These are phyloP conservation scores for Shinisaurus crocodilurus DNA, from an alignment of 2,113 vertebrate species.

Conservation along the genomic window DNA sequence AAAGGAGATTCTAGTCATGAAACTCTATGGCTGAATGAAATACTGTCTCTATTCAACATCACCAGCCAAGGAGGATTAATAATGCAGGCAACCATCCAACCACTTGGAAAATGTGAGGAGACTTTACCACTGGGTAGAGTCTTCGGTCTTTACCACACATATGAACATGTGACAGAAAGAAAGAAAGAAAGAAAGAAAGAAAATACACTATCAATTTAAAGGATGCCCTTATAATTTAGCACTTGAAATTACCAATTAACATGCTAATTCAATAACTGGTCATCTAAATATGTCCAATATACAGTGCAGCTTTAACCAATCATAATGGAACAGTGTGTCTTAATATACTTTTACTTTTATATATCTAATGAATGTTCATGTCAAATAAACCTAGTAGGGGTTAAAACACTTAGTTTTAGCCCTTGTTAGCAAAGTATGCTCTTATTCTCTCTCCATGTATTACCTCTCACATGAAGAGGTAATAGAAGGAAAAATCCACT, in stretches of 20 bases:
- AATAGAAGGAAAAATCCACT: slow-evolving; percentile 48
- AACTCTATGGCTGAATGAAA: not conserved
- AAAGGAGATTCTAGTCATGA: not conserved
- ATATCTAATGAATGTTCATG: not conserved
- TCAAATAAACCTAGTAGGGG: rapidly evolving
- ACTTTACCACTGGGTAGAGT: not conserved
- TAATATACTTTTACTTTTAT: not conserved
- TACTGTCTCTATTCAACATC: not conserved
- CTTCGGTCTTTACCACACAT: not conserved
- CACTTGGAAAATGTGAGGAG: not conserved
- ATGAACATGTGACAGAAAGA: not conserved
- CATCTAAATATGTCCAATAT: rapidly evolving
- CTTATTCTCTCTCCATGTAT: not conserved
- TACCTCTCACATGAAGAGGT: rapidly evolving
- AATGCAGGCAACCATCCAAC: not conserved
- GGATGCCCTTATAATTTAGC: rapidly evolving
- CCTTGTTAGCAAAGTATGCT: rapidly evolving
- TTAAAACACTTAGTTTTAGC: not conserved
- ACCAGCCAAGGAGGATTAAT: not conserved
- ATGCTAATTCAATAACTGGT: rapidly evolving
- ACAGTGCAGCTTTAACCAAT: not conserved
- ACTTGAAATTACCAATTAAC: rapidly evolving
- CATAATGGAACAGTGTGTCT: rapidly evolving
- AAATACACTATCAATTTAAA: not conserved
- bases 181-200: too few relatives aligned